Evolutionary conservation across 1,140 invertebrate genomes (phyloP), one percentile per base, ranked within the genome.

Genomic region (Dendroctonus ponderosae): DNA sequence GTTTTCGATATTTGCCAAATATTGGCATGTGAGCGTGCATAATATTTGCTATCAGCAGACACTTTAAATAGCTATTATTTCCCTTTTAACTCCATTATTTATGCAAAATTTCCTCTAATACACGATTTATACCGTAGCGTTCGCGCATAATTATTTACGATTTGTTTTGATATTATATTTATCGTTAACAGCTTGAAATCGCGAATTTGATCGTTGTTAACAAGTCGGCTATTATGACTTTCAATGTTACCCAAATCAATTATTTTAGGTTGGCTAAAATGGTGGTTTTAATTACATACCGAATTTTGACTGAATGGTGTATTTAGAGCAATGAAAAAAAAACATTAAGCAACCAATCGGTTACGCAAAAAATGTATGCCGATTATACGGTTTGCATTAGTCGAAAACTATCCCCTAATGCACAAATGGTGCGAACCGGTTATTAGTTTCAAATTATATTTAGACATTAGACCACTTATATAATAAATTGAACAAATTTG

Each of bases 1-100:
- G 56, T 58, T 58, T 43, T 42, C 39, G 56, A n/a, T 48, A 62
- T 62, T 62, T 42, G 60, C 49, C 60, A 15, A 62, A 62, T 62
- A 62, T 62, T 52, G 60, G 37, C 48, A 53, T 53, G 60, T 53
- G 48, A 52, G 43, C 60, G 53, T 51, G 60, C 49, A 49, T 39
- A 57, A 57, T 65, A 65, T 66, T 60, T 42, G 64, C 54, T 66
- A 66, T 59, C 64, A 41, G 41, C 57, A 66, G 62, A 65, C 62
- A 56, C 53, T 59, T 50, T 66, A 66, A 66, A 66, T 66, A 66
- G 64, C 64, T 60, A 66, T 66, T 66, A 66, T 66, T 66, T 66
- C 64, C 64, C 64, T 66, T 66, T 66, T 66, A 66, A 66, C 64
- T 66, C 64, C 57, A 66, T 66, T 66, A 66, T 66, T 66, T 66